Percentiles rank a stretch among this genome's conserved stretches.
Conservation (phyloP, 2,113 vertebrate genomes). For the Nannobrachium achirus region DNA sequence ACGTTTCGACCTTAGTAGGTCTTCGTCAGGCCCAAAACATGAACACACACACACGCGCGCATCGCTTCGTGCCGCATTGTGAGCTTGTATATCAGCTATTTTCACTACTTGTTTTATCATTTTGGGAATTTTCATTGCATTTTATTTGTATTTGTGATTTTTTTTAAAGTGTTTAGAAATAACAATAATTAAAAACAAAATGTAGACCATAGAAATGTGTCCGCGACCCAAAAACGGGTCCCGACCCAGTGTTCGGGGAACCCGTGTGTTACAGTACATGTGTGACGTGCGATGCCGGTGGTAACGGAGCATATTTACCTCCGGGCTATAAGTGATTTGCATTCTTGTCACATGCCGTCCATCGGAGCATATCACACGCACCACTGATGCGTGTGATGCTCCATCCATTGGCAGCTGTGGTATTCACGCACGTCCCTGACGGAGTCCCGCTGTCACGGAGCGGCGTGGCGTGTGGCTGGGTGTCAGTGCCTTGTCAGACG, state of each 20-base stretch:
- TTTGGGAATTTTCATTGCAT: too few species aligned
- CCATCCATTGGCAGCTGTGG: constrained; percentile 55
- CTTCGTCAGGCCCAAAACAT: not conserved
- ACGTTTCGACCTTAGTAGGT: not conserved
- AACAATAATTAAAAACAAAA: too few species aligned
- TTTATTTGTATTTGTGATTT: too few species aligned
- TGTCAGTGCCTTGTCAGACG: constrained; percentile 49
- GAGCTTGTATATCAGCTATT: too few species aligned
- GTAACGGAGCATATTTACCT: constrained; percentile 70
- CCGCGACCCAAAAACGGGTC: too few species aligned
- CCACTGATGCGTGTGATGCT: constrained; percentile 62
- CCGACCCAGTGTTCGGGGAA: too few species aligned
- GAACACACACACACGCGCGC: constrained; percentile 11
- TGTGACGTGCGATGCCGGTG: constrained; percentile 57
- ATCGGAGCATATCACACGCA: constrained; percentile 54
- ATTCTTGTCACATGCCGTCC: constrained; percentile 70
- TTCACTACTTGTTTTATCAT: too few species aligned
- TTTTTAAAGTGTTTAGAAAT: too few species aligned
- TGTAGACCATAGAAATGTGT: too few species aligned
- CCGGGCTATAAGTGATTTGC: constrained; percentile 70
- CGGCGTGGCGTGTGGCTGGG: constrained; percentile 28
- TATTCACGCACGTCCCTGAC: constrained; percentile 28
- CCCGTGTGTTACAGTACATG: constrained; percentile 50
- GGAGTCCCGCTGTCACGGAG: constrained; percentile 50
- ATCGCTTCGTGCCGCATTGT: too few species aligned